Conservation (phyloP, 1,140 invertebrate species). For the Nebria ingens region DNA sequence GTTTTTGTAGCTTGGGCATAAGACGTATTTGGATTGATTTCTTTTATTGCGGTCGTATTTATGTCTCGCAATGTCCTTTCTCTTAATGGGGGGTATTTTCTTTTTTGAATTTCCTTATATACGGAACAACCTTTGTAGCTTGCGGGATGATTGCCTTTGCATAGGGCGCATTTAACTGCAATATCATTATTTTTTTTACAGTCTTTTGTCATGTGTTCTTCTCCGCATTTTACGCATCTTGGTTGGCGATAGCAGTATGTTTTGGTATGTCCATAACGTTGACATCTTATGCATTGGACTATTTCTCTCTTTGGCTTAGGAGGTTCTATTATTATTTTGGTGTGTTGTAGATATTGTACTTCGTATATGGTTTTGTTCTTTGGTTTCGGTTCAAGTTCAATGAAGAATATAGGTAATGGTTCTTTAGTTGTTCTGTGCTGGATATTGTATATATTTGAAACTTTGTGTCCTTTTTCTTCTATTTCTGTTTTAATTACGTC, state of each 20-base stretch:
- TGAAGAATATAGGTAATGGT: slow-evolving; percentile 27
- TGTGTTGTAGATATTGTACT: slow-evolving; percentile 23
- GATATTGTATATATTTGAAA: slow-evolving; percentile 20
- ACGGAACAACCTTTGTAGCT: slow-evolving; percentile 28
- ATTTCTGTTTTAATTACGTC: slow-evolving; percentile 14
- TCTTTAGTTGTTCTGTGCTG: slow-evolving; percentile 22
- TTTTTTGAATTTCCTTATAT: slow-evolving; percentile 20
- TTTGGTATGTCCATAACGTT: slow-evolving; percentile 30
- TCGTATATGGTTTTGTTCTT: slow-evolving; percentile 32
- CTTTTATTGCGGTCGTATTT: background rate
- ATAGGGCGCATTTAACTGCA: slow-evolving; percentile 27
- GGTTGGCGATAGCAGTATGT: slow-evolving; percentile 21
- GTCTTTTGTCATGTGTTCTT: slow-evolving; percentile 25
- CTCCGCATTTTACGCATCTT: slow-evolving; percentile 29
- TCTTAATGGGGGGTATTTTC: background rate
- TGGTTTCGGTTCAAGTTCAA: slow-evolving; percentile 25
- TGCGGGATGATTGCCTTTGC: slow-evolving; percentile 25
- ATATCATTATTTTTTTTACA: slow-evolving; percentile 27
- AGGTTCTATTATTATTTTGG: slow-evolving; percentile 24
- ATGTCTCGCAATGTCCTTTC: background rate
- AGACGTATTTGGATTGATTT: background rate
- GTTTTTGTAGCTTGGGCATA: background rate
- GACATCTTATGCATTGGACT: slow-evolving; percentile 27
- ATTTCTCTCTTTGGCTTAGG: slow-evolving; percentile 21
- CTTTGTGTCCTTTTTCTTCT: slow-evolving; percentile 17